Conservation (phyloP, 2,797 vertebrate genomes). For the Enteromius viviparus region DNA sequence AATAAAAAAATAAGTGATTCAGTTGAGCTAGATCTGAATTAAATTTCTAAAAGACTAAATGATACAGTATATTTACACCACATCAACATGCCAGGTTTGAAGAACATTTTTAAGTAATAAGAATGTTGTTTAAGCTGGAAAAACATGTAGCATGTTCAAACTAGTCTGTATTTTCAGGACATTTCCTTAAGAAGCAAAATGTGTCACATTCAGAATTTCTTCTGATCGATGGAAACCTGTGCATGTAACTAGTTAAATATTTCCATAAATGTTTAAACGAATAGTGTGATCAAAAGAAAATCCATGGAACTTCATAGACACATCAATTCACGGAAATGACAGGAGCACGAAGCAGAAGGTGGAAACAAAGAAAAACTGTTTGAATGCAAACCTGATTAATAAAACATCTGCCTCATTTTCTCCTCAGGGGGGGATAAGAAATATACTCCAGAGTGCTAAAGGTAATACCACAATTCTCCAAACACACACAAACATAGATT, state of each 20-base stretch:
- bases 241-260: background rate
- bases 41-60: background rate
- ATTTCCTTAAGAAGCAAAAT: background rate
- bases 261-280: conserved; percentile 12
- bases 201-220: background rate
- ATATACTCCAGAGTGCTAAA: background rate
- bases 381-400: conserved; percentile 36
- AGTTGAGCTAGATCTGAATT: background rate
- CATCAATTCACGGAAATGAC: conserved; percentile 12
- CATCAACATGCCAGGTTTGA: background rate
- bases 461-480: conserved; percentile 10
- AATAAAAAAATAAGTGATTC: background rate
- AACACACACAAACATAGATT: conserved; percentile 15
- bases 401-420: conserved; percentile 37
- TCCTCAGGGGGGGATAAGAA: background rate
- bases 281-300: background rate
- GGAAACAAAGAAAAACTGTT: background rate
- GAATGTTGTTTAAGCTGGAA: background rate
- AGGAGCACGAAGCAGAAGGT: background rate
- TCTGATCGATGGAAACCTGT: background rate
- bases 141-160: background rate
- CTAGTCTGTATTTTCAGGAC: background rate
- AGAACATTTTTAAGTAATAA: background rate
- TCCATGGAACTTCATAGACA: background rate
- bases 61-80: background rate